These are phyloP conservation scores for Novumbra hubbsi DNA, from an alignment of 2,797 vertebrate genomes.

Conservation along the genomic window DNA sequence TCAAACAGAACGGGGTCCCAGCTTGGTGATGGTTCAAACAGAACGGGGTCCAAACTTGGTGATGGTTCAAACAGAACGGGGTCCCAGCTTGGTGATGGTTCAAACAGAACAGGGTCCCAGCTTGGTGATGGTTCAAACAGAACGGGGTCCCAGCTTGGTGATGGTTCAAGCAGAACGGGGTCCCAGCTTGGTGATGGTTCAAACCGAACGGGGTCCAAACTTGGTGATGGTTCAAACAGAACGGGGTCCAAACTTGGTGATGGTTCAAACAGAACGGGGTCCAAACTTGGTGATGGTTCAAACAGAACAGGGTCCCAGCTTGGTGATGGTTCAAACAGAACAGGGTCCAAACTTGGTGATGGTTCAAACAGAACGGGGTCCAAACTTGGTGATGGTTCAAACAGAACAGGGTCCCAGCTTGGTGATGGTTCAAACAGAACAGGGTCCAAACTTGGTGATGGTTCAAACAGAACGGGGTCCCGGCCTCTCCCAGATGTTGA, in stretches of 20 bases:
- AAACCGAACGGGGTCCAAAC: slow-evolving; percentile 9
- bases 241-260: too few relatives aligned
- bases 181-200: neutral
- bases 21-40: neutral
- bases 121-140: neutral
- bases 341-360: too few relatives aligned
- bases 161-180: slow-evolving; percentile 6
- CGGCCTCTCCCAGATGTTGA: slow-evolving; percentile 8
- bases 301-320: slow-evolving; percentile 5
- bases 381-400: too few relatives aligned
- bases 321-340: slow-evolving; percentile 3
- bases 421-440: slow-evolving; percentile 3
- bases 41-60: slow-evolving; percentile 14
- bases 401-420: slow-evolving; percentile 7
- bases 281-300: too few relatives aligned
- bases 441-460: slow-evolving; percentile 9
- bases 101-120: slow-evolving; percentile 6
- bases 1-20: slow-evolving; percentile 5
- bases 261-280: slow-evolving; percentile 6
- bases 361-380: slow-evolving; percentile 6
- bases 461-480: slow-evolving; percentile 6
- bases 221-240: neutral
- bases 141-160: slow-evolving; percentile 9
- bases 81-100: neutral
- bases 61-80: slow-evolving; percentile 5